phyloP scores from a whole-genome alignment of 2,888 invertebrate genomes.

The Epirrhoe tristata region DNA sequence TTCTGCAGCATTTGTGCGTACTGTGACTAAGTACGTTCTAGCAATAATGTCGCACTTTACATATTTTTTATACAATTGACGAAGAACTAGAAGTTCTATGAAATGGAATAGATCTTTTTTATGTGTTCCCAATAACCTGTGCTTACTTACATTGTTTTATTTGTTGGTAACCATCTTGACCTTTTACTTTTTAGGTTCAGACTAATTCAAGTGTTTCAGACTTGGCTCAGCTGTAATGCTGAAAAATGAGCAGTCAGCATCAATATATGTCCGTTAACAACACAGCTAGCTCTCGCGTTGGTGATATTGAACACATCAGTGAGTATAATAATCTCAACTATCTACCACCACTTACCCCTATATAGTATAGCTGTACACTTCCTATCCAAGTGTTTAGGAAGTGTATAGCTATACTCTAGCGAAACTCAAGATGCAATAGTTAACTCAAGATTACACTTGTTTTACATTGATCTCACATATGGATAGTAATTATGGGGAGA shows the following conservation, averaged over 20 bases:
- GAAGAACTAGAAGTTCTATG: neutral
- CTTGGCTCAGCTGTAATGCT: conserved; percentile 35
- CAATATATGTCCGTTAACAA: conserved; percentile 83
- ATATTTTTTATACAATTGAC: neutral
- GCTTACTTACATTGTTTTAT: neutral
- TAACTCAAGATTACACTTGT: too few relatives aligned
- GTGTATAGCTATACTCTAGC: neutral
- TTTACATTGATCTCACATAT: too few relatives aligned
- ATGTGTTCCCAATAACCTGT: neutral
- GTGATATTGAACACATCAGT: conserved; percentile 87
- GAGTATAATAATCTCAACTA: conserved; percentile 44
- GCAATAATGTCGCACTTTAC: neutral
- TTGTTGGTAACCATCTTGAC: neutral
- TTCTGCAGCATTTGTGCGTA: neutral
- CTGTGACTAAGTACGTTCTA: neutral
- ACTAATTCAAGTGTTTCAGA: neutral
- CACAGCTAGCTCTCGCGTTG: conserved; percentile 75
- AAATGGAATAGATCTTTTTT: neutral
- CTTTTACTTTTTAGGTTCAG: too few relatives aligned
- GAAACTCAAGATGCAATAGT: too few relatives aligned
- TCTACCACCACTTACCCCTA: neutral
- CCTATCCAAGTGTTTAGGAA: neutral
- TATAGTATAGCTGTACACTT: too few relatives aligned
- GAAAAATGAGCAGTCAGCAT: conserved; percentile 82
- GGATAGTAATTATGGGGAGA: too few relatives aligned